Conservation (phyloP, 2,888 invertebrate species). For the Zhuqinia jingwanae region DNA sequence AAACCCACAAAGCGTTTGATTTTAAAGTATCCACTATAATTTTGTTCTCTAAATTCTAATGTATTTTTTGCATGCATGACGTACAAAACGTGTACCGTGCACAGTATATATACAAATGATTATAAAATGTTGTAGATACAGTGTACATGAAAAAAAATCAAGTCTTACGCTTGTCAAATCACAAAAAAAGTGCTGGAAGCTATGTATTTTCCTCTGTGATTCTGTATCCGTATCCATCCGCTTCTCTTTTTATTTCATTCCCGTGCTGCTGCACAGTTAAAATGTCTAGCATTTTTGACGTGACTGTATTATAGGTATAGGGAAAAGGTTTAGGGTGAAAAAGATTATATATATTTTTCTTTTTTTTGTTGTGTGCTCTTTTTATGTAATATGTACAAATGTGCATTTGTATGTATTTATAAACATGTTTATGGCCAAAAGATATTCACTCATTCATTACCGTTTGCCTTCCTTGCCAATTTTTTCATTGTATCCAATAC, state of each 20-base stretch:
- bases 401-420: not conserved
- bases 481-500: slow-evolving; percentile 27
- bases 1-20: too few species aligned
- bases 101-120: too few species aligned
- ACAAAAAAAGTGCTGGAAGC: slow-evolving; percentile 19
- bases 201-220: not conserved
- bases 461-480: slow-evolving; percentile 19
- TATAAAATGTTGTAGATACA: too few species aligned
- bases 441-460: slow-evolving; percentile 34
- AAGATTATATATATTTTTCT: too few species aligned
- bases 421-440: not conserved
- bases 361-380: too few species aligned
- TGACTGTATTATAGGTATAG: not conserved
- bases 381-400: too few species aligned
- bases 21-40: too few species aligned
- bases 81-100: too few species aligned
- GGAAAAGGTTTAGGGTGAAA: not conserved
- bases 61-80: too few species aligned
- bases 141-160: not conserved
- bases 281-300: not conserved
- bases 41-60: too few species aligned
- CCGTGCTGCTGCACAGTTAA: not conserved
- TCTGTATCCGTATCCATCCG: not conserved
- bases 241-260: not conserved
- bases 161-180: not conserved